Conservation (phyloP, 1,140 invertebrate genomes). For the Dendrolimus kikuchii region DNA sequence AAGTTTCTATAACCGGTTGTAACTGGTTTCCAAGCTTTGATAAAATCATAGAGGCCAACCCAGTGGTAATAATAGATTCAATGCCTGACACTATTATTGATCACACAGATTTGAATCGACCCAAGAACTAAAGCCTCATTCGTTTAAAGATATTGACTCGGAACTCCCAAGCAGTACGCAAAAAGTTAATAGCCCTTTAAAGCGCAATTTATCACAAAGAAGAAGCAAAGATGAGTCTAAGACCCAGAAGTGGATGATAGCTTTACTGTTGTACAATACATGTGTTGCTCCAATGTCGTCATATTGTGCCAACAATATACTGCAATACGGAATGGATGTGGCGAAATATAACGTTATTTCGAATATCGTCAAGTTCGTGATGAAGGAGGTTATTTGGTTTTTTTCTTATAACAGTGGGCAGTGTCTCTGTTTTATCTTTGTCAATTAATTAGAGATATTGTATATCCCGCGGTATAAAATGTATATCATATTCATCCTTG, state of each 20-base stretch:
- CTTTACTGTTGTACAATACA: slow-evolving; percentile 53
- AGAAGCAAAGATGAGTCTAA: not conserved
- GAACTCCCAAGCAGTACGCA: not conserved
- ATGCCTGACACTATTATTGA: too few relatives aligned
- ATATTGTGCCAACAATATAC: slow-evolving; percentile 50
- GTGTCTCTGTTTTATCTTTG: too few relatives aligned
- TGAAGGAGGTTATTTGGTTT: slow-evolving; percentile 45
- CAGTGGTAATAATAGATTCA: too few relatives aligned
- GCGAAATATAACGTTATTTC: slow-evolving; percentile 49
- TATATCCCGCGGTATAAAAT: too few relatives aligned
- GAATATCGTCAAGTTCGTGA: slow-evolving; percentile 38
- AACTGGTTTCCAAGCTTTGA: too few relatives aligned
- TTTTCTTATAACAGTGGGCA: not conserved
- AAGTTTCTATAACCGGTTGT: too few relatives aligned
- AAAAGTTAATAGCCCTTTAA: not conserved
- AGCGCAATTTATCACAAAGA: not conserved
- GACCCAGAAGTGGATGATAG: slow-evolving; percentile 54
- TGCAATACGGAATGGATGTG: slow-evolving; percentile 56
- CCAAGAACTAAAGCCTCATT: slow-evolving; percentile 23
- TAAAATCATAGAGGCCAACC: too few relatives aligned
- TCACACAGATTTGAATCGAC: slow-evolving; percentile 39
- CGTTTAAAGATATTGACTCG: not conserved
- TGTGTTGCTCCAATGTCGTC: slow-evolving; percentile 53
- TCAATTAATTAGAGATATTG: too few relatives aligned
- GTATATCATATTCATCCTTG: too few relatives aligned